Percentiles rank a stretch among this genome's conserved stretches.
These are phyloP conservation scores for Pangasius macronema DNA, from an alignment of 2,797 vertebrate species.

Conservation along the genomic window DNA sequence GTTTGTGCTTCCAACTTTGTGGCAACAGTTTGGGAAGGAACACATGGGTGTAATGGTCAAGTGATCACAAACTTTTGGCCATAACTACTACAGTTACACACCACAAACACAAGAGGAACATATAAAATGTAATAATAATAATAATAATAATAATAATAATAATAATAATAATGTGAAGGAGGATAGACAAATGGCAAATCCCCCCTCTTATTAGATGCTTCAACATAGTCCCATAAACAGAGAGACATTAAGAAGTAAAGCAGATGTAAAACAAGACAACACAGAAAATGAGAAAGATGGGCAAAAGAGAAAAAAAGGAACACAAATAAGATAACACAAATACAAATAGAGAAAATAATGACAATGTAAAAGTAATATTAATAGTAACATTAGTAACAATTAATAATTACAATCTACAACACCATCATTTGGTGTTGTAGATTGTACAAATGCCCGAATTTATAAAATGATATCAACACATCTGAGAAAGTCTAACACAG, in stretches of 20 bases:
- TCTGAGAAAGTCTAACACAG: neutral
- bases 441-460: no score
- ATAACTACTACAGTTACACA: conserved; percentile 3
- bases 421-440: neutral
- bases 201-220: neutral
- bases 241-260: neutral
- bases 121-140: conserved; percentile 9
- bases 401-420: neutral
- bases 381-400: neutral
- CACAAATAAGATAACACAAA: neutral
- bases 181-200: neutral
- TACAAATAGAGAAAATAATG: neutral
- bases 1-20: neutral
- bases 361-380: neutral
- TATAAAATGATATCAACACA: neutral
- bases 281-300: neutral
- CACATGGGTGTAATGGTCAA: neutral
- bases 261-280: neutral
- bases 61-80: neutral
- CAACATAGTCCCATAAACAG: neutral
- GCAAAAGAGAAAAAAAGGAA: neutral
- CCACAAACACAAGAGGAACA: neutral
- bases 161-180: neutral
- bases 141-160: conserved; percentile 20
- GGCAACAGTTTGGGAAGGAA: neutral